Conservation (phyloP, 2,888 invertebrate genomes). For the Ectropis crepuscularia region DNA sequence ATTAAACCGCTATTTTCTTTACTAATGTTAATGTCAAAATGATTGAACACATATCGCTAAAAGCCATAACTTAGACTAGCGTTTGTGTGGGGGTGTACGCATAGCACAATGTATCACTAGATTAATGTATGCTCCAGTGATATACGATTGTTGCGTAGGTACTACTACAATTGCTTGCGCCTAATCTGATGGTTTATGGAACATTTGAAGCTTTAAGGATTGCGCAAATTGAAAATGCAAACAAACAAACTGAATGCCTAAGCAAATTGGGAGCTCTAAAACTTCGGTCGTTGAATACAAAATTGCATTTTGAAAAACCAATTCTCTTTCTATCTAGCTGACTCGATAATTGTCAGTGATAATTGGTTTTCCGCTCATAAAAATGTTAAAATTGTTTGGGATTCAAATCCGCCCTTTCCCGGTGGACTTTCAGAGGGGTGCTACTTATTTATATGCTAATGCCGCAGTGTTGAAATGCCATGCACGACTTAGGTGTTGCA, state of each 20-base stretch:
- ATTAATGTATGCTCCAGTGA: constrained; percentile 74
- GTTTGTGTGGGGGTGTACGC: constrained; percentile 67
- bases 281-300: constrained; percentile 49
- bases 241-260: constrained; percentile 39
- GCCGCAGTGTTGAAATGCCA: constrained; percentile 69
- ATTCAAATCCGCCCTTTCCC: constrained; percentile 61
- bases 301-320: constrained; percentile 64
- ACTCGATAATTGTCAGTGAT: constrained; percentile 79
- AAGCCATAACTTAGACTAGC: constrained; percentile 45
- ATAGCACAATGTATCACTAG: constrained; percentile 76
- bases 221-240: constrained; percentile 41
- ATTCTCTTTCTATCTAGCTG: constrained; percentile 68
- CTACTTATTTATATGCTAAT: constrained; percentile 83
- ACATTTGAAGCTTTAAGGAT: constrained; percentile 35
- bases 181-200: constrained; percentile 45
- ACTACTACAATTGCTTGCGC: constrained; percentile 41
- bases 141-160: constrained; percentile 57
- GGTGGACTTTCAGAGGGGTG: constrained; percentile 65
- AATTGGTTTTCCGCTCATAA: constrained; percentile 80
- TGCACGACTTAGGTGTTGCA: constrained; percentile 76
- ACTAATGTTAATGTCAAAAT: too few relatives aligned
- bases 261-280: constrained; percentile 49
- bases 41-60: constrained; percentile 5
- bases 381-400: constrained; percentile 70
- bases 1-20: too few relatives aligned